These are phyloP conservation scores for Sparidentex hasta DNA, from an alignment of 2,797 vertebrate species.

Conservation along the genomic window DNA sequence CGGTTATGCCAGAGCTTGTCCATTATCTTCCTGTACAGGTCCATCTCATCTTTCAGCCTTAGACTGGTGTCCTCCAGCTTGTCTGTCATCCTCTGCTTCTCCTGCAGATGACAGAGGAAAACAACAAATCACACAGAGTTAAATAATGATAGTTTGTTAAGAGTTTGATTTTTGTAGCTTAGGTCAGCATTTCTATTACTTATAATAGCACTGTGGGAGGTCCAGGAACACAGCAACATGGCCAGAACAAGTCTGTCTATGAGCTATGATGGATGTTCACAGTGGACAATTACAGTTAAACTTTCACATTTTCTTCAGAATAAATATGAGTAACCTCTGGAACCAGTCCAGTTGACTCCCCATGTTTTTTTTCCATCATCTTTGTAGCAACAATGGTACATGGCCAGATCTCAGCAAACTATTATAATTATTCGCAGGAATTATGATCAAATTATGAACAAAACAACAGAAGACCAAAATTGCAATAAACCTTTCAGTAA, in stretches of 20 bases:
- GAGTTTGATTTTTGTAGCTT: neutral
- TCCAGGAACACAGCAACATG: neutral
- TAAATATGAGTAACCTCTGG: neutral
- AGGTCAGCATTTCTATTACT: neutral
- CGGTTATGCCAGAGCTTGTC: conserved; percentile 96
- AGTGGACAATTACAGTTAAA: neutral
- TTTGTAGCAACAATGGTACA: no score
- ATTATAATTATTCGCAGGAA: neutral
- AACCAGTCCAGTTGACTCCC: neutral
- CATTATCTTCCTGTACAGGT: conserved; percentile 96
- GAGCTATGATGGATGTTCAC: neutral
- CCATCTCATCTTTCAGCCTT: conserved; percentile 96
- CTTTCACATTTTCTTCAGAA: neutral
- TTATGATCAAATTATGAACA: neutral
- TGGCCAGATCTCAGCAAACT: neutral
- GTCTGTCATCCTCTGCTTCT: conserved; percentile 95
- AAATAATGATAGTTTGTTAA: neutral
- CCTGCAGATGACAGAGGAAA: conserved; percentile 76
- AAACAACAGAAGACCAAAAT: neutral
- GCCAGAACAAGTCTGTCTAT: neutral
- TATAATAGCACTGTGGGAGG: neutral
- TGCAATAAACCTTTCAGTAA: neutral
- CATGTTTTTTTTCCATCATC: neutral
- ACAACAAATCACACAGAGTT: neutral
- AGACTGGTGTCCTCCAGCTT: conserved; percentile 95